Percentiles rank a stretch among this genome's conserved stretches.
Evolutionary conservation across 1,140 invertebrate species (phyloP).

Genomic region (Leucophenga varia): DNA sequence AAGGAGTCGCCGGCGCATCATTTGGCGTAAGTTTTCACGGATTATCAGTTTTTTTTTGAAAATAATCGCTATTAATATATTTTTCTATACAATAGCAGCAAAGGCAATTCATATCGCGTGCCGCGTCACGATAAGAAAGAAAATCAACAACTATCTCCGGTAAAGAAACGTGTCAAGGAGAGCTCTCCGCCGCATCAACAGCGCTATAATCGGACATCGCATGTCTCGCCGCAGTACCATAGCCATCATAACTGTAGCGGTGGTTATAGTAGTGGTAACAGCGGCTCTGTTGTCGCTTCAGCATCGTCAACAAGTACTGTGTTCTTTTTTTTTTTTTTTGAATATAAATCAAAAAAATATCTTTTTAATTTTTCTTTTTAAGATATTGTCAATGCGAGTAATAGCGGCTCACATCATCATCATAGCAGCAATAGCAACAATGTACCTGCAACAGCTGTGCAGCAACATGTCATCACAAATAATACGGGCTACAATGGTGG

Average conservation of each 20-base stretch:
- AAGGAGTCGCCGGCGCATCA: slow-evolving; percentile 56
- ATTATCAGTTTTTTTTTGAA: neutral
- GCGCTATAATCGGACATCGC: slow-evolving; percentile 58
- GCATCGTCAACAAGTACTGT: slow-evolving; percentile 43
- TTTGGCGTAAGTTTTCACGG: slow-evolving; percentile 49
- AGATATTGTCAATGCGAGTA: slow-evolving; percentile 45
- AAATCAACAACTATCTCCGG: slow-evolving; percentile 88
- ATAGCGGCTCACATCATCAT: slow-evolving; percentile 36
- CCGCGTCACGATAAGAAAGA: slow-evolving; percentile 78
- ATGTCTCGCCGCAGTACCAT: slow-evolving; percentile 54
- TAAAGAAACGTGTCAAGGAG: slow-evolving; percentile 97
- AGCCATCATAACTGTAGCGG: slow-evolving; percentile 43
- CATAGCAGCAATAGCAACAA: slow-evolving; percentile 24
- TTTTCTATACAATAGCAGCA: slow-evolving; percentile 27
- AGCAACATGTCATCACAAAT: neutral
- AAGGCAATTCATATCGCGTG: slow-evolving; percentile 55
- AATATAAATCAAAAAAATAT: neutral
- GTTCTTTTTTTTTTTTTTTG: slow-evolving; percentile 9
- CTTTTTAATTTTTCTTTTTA: slow-evolving; percentile 1
- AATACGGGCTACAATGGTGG: slow-evolving; percentile 19
- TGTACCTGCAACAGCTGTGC: slow-evolving; percentile 9
- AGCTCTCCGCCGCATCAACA: slow-evolving; percentile 81
- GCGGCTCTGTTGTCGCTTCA: slow-evolving; percentile 39
- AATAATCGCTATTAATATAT: neutral
- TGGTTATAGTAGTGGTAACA: slow-evolving; percentile 21